Evolutionary conservation across 2,797 vertebrate genomes (phyloP).

Genomic region (Ptychadena robeensis): DNA sequence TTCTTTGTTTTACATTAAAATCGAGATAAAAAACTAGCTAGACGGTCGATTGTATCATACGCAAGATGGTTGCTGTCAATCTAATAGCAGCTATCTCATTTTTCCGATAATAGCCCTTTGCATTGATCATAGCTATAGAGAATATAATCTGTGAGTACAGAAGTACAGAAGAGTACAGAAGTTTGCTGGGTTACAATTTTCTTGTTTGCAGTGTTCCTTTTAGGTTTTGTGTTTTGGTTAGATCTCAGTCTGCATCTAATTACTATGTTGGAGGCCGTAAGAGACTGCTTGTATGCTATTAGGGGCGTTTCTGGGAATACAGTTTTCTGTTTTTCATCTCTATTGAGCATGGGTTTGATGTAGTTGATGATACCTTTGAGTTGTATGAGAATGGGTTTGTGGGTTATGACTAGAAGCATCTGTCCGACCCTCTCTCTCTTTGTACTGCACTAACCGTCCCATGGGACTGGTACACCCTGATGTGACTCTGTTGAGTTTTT

Average conservation of each 20-base stretch:
- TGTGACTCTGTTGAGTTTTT: slow-evolving; percentile 5
- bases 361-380: slow-evolving; percentile 56
- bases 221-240: slow-evolving; percentile 38
- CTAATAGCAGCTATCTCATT: slow-evolving; percentile 11
- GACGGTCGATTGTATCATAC: too few species aligned
- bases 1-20: background rate
- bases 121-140: slow-evolving; percentile 24
- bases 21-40: too few species aligned
- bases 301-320: slow-evolving; percentile 56
- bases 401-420: slow-evolving; percentile 54
- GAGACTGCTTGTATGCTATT: slow-evolving; percentile 54
- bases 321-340: slow-evolving; percentile 55
- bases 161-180: slow-evolving; percentile 17
- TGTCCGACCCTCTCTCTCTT: slow-evolving; percentile 34
- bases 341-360: slow-evolving; percentile 44
- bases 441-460: slow-evolving; percentile 17
- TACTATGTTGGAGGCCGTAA: slow-evolving; percentile 49
- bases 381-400: slow-evolving; percentile 46
- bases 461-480: slow-evolving; percentile 5
- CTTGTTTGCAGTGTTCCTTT: slow-evolving; percentile 46
- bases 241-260: slow-evolving; percentile 55
- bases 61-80: background rate
- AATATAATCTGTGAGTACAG: slow-evolving; percentile 23
- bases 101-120: slow-evolving; percentile 38
- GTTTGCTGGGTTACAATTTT: slow-evolving; percentile 30